phyloP scores from a whole-genome alignment of 2,888 invertebrate species.

The Lottia scabra region DNA sequence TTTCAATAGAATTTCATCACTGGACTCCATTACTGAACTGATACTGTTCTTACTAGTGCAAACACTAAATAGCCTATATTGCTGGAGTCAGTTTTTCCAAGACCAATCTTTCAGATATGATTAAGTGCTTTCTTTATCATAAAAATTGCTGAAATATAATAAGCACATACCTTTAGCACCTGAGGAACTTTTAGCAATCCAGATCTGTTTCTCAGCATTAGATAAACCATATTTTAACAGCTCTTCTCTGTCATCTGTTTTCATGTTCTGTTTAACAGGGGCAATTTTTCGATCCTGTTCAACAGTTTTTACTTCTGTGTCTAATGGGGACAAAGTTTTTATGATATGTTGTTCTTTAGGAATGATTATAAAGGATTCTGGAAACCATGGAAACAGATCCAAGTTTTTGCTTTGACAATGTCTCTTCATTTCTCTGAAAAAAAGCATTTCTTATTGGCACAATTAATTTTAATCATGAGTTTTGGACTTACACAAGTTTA shows the following conservation, averaged over 20 bases:
- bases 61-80: no score
- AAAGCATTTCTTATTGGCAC: background rate
- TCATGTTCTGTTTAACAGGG: no score
- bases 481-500: no score
- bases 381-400: slow-evolving; percentile 39
- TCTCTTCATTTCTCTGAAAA: slow-evolving; percentile 44
- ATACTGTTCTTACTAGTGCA: no score
- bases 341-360: slow-evolving; percentile 32
- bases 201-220: slow-evolving; percentile 24
- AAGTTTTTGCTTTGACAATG: slow-evolving; percentile 29
- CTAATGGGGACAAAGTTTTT: slow-evolving; percentile 6
- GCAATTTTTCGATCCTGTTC: slow-evolving; percentile 14
- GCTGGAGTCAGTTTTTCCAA: no score
- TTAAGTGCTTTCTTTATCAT: no score
- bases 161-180: slow-evolving; percentile 46
- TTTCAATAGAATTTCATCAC: no score
- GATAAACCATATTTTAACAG: slow-evolving; percentile 27
- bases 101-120: no score
- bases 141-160: no score
- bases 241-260: slow-evolving; percentile 42
- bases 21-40: no score
- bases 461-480: no score
- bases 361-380: slow-evolving; percentile 44
- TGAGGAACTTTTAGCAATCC: slow-evolving; percentile 52
- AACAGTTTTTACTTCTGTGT: slow-evolving; percentile 20